A percentile compares a stretch with the other conserved stretches of the same genome.
These are phyloP conservation scores for Oryzias javanicus DNA, from an alignment of 2,113 vertebrate species.

Conservation along the genomic window DNA sequence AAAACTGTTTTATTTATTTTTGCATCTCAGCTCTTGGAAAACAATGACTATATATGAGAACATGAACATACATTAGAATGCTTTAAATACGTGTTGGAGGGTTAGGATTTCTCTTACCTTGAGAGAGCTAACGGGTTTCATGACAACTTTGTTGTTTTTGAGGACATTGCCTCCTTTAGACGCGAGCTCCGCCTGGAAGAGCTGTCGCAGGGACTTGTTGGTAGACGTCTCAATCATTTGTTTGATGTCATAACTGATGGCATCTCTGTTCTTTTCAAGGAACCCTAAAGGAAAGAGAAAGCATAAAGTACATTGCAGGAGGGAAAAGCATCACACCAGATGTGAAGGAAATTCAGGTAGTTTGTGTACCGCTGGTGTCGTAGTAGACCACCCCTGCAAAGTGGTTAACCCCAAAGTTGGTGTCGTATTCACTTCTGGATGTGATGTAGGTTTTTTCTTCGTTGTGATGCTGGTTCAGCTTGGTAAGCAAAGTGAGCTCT, in stretches of 20 bases:
- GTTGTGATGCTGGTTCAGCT: slow-evolving; percentile 83
- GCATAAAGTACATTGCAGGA: background rate
- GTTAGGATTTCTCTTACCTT: slow-evolving; percentile 47
- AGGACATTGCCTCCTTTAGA: slow-evolving; percentile 33
- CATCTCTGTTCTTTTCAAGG: slow-evolving; percentile 94
- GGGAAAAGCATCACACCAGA: too few species aligned
- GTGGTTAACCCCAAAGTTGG: slow-evolving; percentile 86
- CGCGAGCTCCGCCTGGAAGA: slow-evolving; percentile 80
- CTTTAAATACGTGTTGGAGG: too few species aligned
- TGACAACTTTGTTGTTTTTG: slow-evolving; percentile 57
- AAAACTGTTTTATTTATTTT: background rate
- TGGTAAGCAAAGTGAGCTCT: slow-evolving; percentile 86
- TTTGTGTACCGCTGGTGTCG: slow-evolving; percentile 79
- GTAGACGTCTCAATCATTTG: slow-evolving; percentile 81
- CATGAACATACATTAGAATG: background rate
- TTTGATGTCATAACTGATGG: slow-evolving; percentile 83
- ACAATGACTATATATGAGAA: background rate
- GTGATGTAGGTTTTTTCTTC: slow-evolving; percentile 78
- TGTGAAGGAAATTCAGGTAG: background rate
- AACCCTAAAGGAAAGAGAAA: slow-evolving; percentile 77
- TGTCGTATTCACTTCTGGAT: slow-evolving; percentile 79
- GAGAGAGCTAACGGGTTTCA: slow-evolving; percentile 57
- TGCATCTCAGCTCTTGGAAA: background rate
- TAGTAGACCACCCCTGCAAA: slow-evolving; percentile 89
- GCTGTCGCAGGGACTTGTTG: slow-evolving; percentile 84